Conservation (phyloP, 2,888 invertebrate genomes). For the Koerneria pararmatus region DNA sequence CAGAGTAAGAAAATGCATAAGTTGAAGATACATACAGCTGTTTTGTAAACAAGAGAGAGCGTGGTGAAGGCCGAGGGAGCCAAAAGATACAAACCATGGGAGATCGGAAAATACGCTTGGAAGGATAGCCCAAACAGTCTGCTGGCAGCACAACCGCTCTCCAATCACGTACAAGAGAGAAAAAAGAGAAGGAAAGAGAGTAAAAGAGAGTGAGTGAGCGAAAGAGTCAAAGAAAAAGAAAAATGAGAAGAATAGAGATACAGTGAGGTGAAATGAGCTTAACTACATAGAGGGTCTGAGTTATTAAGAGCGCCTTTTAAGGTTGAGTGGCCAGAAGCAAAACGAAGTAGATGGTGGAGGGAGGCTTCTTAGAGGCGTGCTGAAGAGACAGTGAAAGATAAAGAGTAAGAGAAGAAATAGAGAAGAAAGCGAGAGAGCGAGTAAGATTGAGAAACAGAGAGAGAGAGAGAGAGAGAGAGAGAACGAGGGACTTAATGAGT, state of each 20-base stretch:
- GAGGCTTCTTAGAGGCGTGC: too few relatives aligned
- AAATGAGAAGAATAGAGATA: slow-evolving; percentile 25
- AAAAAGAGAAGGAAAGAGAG: slow-evolving; percentile 13
- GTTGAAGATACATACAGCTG: slow-evolving; percentile 17
- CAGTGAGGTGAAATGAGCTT: slow-evolving; percentile 14
- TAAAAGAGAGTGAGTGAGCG: slow-evolving; percentile 8
- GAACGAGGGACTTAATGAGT: slow-evolving; percentile 12
- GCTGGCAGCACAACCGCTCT: too few relatives aligned
- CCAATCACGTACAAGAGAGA: too few relatives aligned
- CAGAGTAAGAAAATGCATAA: slow-evolving; percentile 25
- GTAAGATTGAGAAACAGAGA: slow-evolving; percentile 1
- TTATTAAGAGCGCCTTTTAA: too few relatives aligned
- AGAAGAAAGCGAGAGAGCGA: slow-evolving; percentile 5
- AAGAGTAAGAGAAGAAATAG: neutral
- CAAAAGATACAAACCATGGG: too few relatives aligned
- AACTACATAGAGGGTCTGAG: slow-evolving; percentile 24
- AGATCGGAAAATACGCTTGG: too few relatives aligned
- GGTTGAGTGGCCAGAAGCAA: too few relatives aligned
- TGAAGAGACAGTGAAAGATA: slow-evolving; percentile 10
- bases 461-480: slow-evolving; percentile 20
- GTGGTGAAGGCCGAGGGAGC: slow-evolving; percentile 21
- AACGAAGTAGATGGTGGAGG: too few relatives aligned
- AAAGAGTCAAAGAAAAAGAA: slow-evolving; percentile 14
- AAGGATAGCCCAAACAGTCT: too few relatives aligned
- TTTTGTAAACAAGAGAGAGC: slow-evolving; percentile 18